Conservation (phyloP, 2,113 vertebrate genomes). For the Gallinago media region DNA sequence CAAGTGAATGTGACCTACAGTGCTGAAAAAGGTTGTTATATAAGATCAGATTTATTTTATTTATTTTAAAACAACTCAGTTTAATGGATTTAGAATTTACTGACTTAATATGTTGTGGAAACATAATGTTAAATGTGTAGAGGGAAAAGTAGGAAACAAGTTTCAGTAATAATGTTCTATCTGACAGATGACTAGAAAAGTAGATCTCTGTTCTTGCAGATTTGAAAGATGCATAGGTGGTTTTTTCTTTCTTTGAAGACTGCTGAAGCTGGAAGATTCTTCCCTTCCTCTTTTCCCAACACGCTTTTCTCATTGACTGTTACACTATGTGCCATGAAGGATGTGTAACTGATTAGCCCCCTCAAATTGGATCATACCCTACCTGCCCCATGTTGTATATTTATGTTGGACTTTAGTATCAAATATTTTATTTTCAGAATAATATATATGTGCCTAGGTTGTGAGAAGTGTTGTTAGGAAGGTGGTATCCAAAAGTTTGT, state of each 20-base stretch:
- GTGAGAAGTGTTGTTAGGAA: background rate
- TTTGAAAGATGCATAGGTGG: background rate
- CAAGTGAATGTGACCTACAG: background rate
- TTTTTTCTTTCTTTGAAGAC: background rate
- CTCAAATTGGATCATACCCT: background rate
- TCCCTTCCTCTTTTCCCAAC: background rate
- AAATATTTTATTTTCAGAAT: background rate
- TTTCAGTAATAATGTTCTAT: background rate
- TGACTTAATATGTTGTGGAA: background rate
- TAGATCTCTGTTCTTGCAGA: background rate
- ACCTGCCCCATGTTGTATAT: background rate
- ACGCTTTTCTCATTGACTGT: background rate
- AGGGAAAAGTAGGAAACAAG: background rate
- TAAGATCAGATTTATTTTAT: background rate
- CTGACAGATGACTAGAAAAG: background rate
- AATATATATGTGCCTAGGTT: background rate
- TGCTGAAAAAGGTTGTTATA: background rate
- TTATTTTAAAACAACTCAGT: background rate
- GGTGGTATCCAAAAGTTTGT: background rate
- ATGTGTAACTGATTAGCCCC: rapidly evolving
- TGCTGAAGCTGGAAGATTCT: background rate
- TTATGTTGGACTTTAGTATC: background rate
- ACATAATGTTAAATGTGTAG: background rate
- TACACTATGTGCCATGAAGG: background rate
- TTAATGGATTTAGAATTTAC: background rate